Percentiles rank a stretch among this genome's conserved stretches.
Conservation (phyloP, 1,140 invertebrate genomes). For the Neodiprion lecontei region DNA sequence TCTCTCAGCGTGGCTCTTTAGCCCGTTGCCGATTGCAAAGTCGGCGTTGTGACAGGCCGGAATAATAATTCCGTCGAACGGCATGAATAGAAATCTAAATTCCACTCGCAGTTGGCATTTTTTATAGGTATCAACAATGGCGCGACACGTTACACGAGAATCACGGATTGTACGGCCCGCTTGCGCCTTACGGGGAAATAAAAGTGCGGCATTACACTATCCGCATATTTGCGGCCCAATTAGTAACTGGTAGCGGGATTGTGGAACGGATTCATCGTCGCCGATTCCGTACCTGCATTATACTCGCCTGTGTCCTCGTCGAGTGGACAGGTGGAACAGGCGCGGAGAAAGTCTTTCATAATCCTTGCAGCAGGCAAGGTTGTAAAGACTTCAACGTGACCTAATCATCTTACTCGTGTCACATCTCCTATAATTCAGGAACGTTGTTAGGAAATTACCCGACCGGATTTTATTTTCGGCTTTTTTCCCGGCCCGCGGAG, state of each 20-base stretch:
- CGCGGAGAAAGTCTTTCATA: background rate
- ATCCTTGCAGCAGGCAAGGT: background rate
- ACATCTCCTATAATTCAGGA: no score
- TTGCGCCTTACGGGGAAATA: background rate
- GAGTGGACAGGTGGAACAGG: no score
- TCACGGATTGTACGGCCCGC: background rate
- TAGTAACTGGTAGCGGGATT: background rate
- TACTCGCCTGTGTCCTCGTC: no score
- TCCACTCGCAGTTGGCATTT: background rate
- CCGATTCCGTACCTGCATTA: no score
- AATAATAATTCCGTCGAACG: conserved; percentile 1
- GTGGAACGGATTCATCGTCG: background rate
- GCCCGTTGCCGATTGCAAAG: background rate
- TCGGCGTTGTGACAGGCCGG: background rate
- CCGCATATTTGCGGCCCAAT: background rate
- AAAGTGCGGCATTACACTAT: background rate
- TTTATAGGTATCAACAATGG: background rate
- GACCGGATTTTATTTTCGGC: no score
- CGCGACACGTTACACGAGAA: background rate
- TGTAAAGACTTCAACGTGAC: background rate
- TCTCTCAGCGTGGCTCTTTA: no score
- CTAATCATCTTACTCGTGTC: background rate
- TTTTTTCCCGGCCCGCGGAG: no score
- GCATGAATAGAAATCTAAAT: conserved; percentile 3
- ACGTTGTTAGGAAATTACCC: no score